Conservation (phyloP, 2,113 vertebrate species). For the Ginglymostoma cirratum region DNA sequence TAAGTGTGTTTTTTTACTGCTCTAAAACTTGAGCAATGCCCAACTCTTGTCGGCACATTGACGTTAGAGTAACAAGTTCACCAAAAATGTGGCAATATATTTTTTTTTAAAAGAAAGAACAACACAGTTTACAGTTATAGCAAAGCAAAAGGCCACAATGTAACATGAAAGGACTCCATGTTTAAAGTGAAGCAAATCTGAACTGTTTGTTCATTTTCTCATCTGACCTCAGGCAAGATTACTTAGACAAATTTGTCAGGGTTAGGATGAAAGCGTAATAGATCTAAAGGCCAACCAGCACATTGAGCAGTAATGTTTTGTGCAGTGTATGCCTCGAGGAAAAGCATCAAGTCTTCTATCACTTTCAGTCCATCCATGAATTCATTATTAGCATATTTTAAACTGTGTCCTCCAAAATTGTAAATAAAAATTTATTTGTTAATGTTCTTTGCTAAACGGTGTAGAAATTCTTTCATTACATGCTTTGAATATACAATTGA, state of each 20-base stretch:
- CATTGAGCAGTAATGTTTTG: neutral
- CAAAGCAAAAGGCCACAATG: neutral
- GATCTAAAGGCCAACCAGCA: neutral
- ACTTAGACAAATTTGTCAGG: neutral
- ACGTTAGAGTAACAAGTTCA: neutral
- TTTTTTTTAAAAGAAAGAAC: neutral
- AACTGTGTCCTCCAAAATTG: neutral
- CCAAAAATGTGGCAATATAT: neutral
- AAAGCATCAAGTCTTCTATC: neutral
- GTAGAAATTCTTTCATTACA: neutral
- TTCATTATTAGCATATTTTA: neutral
- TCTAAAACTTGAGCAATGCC: neutral
- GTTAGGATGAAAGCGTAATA: neutral
- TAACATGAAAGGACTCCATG: neutral
- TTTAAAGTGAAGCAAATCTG: neutral
- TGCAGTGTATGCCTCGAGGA: neutral
- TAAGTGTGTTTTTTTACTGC: neutral
- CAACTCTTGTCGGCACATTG: neutral
- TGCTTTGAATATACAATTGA: neutral
- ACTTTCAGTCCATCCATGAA: neutral
- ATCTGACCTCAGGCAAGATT: neutral
- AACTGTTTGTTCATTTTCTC: constrained; percentile 1
- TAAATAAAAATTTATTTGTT: neutral
- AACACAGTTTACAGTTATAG: neutral
- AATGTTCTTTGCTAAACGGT: neutral